Conservation (phyloP, 1,140 invertebrate genomes). For the Drosophila pruinosa region DNA sequence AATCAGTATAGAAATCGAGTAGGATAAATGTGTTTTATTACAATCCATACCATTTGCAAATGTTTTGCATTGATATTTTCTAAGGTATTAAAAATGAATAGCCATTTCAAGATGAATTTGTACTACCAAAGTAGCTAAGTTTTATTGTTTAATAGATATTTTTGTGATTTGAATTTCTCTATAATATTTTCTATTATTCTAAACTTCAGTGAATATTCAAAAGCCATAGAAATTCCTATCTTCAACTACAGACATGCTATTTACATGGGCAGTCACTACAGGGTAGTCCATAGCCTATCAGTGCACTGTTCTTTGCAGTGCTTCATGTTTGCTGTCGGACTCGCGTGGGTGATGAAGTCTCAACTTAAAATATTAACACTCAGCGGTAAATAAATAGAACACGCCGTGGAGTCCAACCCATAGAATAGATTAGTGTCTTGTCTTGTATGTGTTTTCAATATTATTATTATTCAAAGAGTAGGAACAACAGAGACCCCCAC, state of each 20-base stretch:
- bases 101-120: too few species aligned
- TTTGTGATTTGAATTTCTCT: too few species aligned
- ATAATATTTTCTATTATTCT: too few species aligned
- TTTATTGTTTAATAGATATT: too few species aligned
- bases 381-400: slow-evolving; percentile 60
- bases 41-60: too few species aligned
- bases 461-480: slow-evolving; percentile 14
- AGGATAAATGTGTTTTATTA: too few species aligned
- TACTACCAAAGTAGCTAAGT: too few species aligned
- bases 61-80: too few species aligned
- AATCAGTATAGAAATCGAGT: too few species aligned
- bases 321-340: slow-evolving; percentile 44
- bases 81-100: too few species aligned
- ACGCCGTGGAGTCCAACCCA: slow-evolving; percentile 35
- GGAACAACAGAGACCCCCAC: slow-evolving; percentile 40
- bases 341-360: slow-evolving; percentile 58
- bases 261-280: not conserved
- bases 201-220: too few species aligned
- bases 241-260: not conserved
- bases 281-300: not conserved
- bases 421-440: slow-evolving; percentile 43
- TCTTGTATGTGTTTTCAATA: slow-evolving; percentile 66
- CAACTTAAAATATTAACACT: slow-evolving; percentile 53
- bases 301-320: not conserved
- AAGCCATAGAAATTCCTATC: too few species aligned